Base-by-base conservation (phyloP, 1,140 invertebrate genomes). In the fruit fly (Drosophila melanogaster) region DNA sequence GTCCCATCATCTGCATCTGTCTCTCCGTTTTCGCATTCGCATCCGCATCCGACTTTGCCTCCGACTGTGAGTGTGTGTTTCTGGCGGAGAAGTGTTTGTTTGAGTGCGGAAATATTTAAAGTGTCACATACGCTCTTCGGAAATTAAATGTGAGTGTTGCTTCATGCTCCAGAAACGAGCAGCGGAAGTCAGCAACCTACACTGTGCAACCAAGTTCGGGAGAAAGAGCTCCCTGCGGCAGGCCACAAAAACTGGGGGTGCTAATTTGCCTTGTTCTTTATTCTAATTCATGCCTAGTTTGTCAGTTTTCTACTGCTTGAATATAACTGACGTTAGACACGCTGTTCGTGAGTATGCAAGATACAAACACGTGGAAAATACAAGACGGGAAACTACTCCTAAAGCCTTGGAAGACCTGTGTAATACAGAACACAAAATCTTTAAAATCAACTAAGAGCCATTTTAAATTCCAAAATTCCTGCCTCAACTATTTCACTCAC, bases 21-120 rank as follows among this genome's bases (percentile, higher is more conserved):
- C 17, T 46, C 35, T 70, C 50, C 37, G 60, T 11, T 43, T 64
- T 59, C 59, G 58, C 19, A 60, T 60, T 49, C 58, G 58, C n/a
- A 30, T 49, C n/a, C 26, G 35, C 53, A 40, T 59, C 30, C 22
- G 15, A 22, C 14, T 14, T 44, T 46, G 33, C 14, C 8, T 49
- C 11, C 37, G 44, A 22, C 3, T 65, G 44, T 15, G 41, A 22
- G 33, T 64, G 64, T 64, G 37, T 51, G 49, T 51, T 65, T 17
- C 64, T 44, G 59, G 44, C 64, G 59, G 58, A 64, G 61, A 87
- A 84, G 69, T 78, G 81, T 67, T 77, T 78, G 61, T 69, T 81
- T 69, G 69, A 86, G 78, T 81, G 81, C 81, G 81, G 83, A 86
- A 86, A 86, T 86, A 86, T 86, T 86, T 86, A 87, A 87, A 87